These are phyloP conservation scores for Dryococelus australis DNA, from an alignment of 2,888 invertebrate genomes.

Conservation along the genomic window DNA sequence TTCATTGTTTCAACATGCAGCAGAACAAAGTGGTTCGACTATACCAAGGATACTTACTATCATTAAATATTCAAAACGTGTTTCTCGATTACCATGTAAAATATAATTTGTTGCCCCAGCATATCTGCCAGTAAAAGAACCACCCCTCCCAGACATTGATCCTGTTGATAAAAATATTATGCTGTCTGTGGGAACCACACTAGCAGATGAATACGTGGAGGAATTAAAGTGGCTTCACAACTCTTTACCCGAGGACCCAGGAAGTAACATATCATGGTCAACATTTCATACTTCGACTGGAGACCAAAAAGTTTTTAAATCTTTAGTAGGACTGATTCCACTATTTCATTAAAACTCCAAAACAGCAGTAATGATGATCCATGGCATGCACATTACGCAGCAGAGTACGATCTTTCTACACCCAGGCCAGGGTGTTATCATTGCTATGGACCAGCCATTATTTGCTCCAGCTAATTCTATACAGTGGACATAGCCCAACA, in stretches of 20 bases:
- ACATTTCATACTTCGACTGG: not conserved
- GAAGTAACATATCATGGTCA: not conserved
- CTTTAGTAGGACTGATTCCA: not conserved
- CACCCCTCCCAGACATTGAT: too few relatives aligned
- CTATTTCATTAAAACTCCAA: not conserved
- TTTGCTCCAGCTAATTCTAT: too few relatives aligned
- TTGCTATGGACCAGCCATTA: constrained; percentile 17
- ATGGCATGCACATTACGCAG: not conserved
- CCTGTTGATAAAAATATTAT: too few relatives aligned
- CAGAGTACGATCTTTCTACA: not conserved
- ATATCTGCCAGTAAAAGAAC: too few relatives aligned
- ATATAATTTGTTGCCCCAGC: too few relatives aligned
- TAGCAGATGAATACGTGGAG: not conserved
- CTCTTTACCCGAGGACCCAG: not conserved
- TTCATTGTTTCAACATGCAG: too few relatives aligned
- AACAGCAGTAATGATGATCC: not conserved
- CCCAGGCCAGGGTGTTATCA: not conserved
- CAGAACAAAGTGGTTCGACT: too few relatives aligned
- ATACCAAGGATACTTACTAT: too few relatives aligned
- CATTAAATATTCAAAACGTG: too few relatives aligned
- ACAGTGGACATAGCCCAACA: constrained; percentile 2
- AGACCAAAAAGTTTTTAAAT: not conserved
- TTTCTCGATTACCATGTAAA: too few relatives aligned
- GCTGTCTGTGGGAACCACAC: too few relatives aligned
- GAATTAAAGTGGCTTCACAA: not conserved